Percentiles rank a stretch among this genome's conserved stretches.
Conservation (phyloP, 2,888 invertebrate species). For the Magallana nippona region DNA sequence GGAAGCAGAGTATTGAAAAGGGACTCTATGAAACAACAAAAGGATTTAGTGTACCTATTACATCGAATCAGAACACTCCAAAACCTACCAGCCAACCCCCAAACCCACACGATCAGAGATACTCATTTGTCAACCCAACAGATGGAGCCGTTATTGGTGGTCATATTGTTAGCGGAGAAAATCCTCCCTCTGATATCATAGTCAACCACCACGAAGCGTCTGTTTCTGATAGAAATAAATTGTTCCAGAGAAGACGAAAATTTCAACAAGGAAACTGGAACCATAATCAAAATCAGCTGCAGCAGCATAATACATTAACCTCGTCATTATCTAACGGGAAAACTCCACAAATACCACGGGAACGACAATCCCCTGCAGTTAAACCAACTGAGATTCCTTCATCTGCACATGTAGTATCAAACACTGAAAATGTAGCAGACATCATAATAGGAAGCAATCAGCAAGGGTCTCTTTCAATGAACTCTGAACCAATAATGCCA, state of each 20-base stretch:
- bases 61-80: not conserved
- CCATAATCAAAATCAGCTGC: not conserved
- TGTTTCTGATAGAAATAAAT: not conserved
- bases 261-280: not conserved
- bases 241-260: not conserved
- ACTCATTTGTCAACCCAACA: constrained; percentile 18
- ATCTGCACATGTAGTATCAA: not conserved
- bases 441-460: not conserved
- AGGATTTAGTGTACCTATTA: constrained; percentile 11
- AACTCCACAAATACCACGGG: not conserved
- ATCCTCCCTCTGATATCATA: constrained; percentile 4
- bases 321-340: not conserved
- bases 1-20: not conserved
- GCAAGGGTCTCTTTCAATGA: not conserved
- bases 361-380: not conserved
- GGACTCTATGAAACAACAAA: not conserved
- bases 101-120: not conserved
- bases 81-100: too few species aligned
- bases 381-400: not conserved
- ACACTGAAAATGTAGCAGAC: not conserved
- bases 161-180: not conserved
- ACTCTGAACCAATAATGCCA: not conserved
- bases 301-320: not conserved
- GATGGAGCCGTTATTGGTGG: not conserved
- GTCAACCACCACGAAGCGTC: constrained; percentile 3